Base-by-base conservation (phyloP, 2,888 invertebrate species). In the Oligia strigilis region DNA sequence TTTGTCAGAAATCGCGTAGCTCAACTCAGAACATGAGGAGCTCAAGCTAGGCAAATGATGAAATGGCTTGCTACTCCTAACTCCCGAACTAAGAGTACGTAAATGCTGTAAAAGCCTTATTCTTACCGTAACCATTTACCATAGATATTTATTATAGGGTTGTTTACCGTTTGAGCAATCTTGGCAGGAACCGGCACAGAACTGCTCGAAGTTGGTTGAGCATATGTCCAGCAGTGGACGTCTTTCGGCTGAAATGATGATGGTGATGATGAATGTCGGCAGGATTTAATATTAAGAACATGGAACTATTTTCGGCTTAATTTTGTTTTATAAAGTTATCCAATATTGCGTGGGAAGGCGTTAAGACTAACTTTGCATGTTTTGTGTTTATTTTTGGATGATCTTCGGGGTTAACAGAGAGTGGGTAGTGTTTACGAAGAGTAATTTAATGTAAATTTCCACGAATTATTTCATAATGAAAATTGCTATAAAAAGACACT, bases 81-180 rank as follows among this genome's bases (percentile, higher is more conserved):
- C 85, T 84, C 60, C 80, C 4, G 11, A 17, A 58, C 80, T 85
- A 84, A 36, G 40, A 19, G 46, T n/a, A 78, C 52, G 52, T 78
- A 72, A 78, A 66, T 72, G 58, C 77, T 66, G 62, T 40, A 49
- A 77, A 75, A 64, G 49, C 62, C 58, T 46, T 75, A 74, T 65
- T 65, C 69, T 70, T 73, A 75, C 60, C 76, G 29, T 29, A 29
- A 29, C 29, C 29, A 29, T 29, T 70, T 83, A 74, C 75, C 72
- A 67, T 81, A 87, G 72, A 84, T 72, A 77, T 81, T 78, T 84
- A 87, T 74, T 58, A 55, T 36, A 40, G 62, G 80, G 40, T 62
- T 71, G 71, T 82, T 88, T 86, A 78, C 70, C 72, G 29, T 78
- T 77, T 8, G 14, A 52, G 66, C 58, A 75, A 73, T 69, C 43